A percentile compares a stretch with the other conserved stretches of the same genome.
phyloP scores from a whole-genome alignment of 64 coral and sea anemone genomes.

The Stichodactyla mertensii region DNA sequence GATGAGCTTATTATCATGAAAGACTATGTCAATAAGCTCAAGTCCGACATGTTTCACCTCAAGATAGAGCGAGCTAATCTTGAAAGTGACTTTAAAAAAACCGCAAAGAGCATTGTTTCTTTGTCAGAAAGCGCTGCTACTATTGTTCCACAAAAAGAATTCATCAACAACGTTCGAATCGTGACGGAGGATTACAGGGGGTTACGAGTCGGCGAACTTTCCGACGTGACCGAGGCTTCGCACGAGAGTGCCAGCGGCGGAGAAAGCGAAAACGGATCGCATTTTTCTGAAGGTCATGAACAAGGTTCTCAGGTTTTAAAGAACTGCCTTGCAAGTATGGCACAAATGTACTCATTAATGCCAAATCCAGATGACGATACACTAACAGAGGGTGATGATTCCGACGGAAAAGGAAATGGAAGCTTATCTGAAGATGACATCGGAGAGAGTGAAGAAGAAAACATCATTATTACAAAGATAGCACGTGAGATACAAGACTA shows the following conservation, averaged over 20 bases:
- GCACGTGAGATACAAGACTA: conserved; percentile 55
- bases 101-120: conserved; percentile 5
- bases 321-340: conserved; percentile 73
- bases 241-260: conserved; percentile 60
- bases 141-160: conserved; percentile 5
- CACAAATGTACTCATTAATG: conserved; percentile 75
- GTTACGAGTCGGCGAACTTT: conserved; percentile 38
- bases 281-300: conserved; percentile 66
- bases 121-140: conserved; percentile 32
- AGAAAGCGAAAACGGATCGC: conserved; percentile 85
- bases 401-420: conserved; percentile 70
- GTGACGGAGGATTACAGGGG: background rate
- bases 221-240: conserved; percentile 77
- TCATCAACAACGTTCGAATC: background rate
- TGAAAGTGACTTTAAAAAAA: conserved; percentile 67
- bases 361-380: conserved; percentile 61
- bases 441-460: conserved; percentile 83
- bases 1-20: conserved; percentile 80
- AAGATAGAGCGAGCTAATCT: conserved; percentile 82
- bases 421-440: conserved; percentile 78
- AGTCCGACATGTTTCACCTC: conserved; percentile 80
- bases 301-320: conserved; percentile 54
- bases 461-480: conserved; percentile 90
- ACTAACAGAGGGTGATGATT: conserved; percentile 59
- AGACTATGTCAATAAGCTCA: conserved; percentile 63